phyloP scores from a whole-genome alignment of 1,140 invertebrate genomes.

The Fopius arisanus region DNA sequence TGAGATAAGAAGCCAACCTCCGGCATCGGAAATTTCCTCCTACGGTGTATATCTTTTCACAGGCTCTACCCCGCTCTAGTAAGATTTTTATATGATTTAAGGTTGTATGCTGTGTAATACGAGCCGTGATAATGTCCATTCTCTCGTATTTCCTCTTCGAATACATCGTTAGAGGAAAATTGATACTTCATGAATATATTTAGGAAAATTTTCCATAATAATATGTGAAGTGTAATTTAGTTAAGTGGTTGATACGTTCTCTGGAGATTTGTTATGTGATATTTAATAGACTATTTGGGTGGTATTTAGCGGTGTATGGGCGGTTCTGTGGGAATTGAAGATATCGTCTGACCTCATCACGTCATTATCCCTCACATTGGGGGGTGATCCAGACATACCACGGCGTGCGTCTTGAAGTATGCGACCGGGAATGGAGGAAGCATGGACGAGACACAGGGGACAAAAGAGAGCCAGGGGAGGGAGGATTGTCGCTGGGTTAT shows the following conservation, averaged over 20 bases:
- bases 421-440: slow-evolving; percentile 40
- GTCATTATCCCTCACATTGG: slow-evolving; percentile 51
- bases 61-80: too few relatives aligned
- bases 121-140: too few relatives aligned
- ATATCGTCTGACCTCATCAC: slow-evolving; percentile 10
- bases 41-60: background rate
- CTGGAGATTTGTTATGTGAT: background rate
- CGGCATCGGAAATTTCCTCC: background rate
- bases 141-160: too few relatives aligned
- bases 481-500: slow-evolving; percentile 49
- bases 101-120: too few relatives aligned
- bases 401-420: slow-evolving; percentile 54
- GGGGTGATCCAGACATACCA: slow-evolving; percentile 53
- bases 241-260: too few relatives aligned
- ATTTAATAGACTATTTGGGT: background rate
- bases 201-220: too few relatives aligned
- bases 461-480: slow-evolving; percentile 17
- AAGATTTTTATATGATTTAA: too few relatives aligned
- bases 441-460: background rate
- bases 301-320: background rate
- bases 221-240: too few relatives aligned
- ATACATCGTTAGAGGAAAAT: too few relatives aligned
- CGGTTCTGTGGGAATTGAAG: background rate
- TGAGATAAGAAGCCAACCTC: background rate
- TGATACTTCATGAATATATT: too few relatives aligned